Evolutionary conservation across 23 tunicate genomes (phyloP).

Genomic region (Trididemnum miniatum): DNA sequence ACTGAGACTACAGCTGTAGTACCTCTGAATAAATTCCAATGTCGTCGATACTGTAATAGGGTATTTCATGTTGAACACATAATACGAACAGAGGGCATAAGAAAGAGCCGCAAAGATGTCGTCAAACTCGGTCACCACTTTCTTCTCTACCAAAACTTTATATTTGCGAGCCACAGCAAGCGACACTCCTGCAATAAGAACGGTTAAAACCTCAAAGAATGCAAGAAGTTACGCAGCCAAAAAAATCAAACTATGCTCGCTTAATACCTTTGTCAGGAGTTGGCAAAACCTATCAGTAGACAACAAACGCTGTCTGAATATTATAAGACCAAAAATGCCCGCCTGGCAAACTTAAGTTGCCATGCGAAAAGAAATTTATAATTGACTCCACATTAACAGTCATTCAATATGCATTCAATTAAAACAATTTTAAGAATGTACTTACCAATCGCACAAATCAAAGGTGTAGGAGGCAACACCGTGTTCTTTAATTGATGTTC

Average conservation of each 20-base stretch:
- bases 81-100: background rate
- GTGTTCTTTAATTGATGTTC: background rate
- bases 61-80: background rate
- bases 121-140: background rate
- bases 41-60: background rate
- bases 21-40: background rate
- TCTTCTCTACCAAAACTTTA: background rate
- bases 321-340: background rate
- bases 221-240: background rate
- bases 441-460: background rate
- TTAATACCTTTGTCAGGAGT: background rate
- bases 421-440: background rate
- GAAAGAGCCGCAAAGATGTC: background rate
- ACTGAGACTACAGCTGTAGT: background rate
- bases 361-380: background rate
- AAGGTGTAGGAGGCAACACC: background rate
- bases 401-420: background rate
- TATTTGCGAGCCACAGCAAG: background rate
- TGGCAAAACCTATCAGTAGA: background rate
- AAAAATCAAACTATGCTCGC: background rate
- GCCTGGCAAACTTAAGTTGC: background rate
- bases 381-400: background rate
- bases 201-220: background rate
- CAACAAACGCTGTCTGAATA: background rate
- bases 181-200: background rate